Conservation (phyloP, 2,113 vertebrate species). For the Platichthys stellatus region DNA sequence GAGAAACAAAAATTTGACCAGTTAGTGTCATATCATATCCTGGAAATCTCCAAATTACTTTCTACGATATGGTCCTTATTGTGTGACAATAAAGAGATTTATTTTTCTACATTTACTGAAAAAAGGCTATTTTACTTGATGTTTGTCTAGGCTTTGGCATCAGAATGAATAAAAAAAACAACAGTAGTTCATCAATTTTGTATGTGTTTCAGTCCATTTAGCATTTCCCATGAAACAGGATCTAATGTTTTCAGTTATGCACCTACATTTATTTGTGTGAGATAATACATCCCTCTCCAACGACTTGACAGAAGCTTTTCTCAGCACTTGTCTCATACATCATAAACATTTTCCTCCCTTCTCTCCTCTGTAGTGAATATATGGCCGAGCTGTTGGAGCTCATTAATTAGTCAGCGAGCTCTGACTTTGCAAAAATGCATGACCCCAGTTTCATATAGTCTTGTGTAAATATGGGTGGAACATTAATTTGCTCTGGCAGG, state of each 20-base stretch:
- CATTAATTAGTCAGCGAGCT: slow-evolving; percentile 64
- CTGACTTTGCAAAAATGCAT: slow-evolving; percentile 57
- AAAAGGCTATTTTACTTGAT: no score
- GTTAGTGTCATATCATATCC: no score
- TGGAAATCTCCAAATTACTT: no score
- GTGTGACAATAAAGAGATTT: no score
- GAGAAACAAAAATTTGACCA: no score
- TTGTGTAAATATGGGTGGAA: slow-evolving; percentile 15
- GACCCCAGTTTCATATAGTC: slow-evolving; percentile 16
- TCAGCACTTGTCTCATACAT: slow-evolving; percentile 1
- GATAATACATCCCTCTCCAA: neutral
- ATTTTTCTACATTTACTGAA: no score
- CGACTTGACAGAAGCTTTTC: neutral
- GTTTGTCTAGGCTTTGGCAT: no score
- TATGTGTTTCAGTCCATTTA: neutral
- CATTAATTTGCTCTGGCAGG: slow-evolving; percentile 41
- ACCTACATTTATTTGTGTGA: neutral
- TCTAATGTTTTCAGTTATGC: neutral
- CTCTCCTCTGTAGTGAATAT: slow-evolving; percentile 15
- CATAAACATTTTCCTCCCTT: slow-evolving; percentile 10
- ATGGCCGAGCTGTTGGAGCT: slow-evolving; percentile 44
- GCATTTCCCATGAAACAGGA: neutral
- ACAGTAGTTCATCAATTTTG: no score
- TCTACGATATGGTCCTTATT: no score
- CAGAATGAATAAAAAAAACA: no score